A percentile compares a stretch with the other conserved stretches of the same genome.
Evolutionary conservation across 2,113 vertebrate species (phyloP).

Genomic region (Dipodomys stephensi): DNA sequence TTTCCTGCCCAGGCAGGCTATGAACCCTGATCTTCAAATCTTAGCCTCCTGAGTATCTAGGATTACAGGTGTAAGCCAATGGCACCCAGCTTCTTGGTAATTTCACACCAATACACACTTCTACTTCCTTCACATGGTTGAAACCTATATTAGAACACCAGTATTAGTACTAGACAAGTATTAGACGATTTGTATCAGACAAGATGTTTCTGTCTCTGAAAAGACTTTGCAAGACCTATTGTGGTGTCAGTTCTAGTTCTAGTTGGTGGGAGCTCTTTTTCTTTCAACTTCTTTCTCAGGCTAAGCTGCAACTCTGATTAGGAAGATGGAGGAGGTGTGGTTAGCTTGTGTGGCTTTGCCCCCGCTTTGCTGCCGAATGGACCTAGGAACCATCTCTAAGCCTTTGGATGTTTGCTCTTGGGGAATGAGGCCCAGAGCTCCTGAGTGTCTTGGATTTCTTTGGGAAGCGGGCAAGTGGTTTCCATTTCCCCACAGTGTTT

Average conservation of each 20-base stretch:
- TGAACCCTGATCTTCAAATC: too few species aligned
- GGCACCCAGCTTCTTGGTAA: neutral
- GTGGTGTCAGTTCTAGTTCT: neutral
- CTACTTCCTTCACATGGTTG: slow-evolving; percentile 48
- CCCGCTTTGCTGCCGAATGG: neutral
- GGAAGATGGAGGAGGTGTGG: neutral
- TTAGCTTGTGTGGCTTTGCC: neutral
- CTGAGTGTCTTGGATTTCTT: neutral
- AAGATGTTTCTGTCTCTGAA: neutral
- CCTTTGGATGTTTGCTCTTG: too few species aligned
- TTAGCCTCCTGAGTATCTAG: neutral
- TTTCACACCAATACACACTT: neutral
- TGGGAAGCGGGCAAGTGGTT: neutral
- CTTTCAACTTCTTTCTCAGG: neutral
- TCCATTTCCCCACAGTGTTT: neutral
- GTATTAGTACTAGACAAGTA: too few species aligned
- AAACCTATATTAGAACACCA: neutral
- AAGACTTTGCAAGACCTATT: neutral
- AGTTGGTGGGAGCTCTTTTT: neutral
- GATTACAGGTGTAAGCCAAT: neutral
- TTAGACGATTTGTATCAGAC: too few species aligned
- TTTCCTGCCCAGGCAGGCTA: too few species aligned
- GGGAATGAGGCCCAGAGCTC: neutral
- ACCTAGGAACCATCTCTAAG: neutral
- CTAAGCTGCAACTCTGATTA: neutral